These are phyloP conservation scores for Ariolimax columbianus DNA, from an alignment of 2,888 invertebrate genomes.

Conservation along the genomic window DNA sequence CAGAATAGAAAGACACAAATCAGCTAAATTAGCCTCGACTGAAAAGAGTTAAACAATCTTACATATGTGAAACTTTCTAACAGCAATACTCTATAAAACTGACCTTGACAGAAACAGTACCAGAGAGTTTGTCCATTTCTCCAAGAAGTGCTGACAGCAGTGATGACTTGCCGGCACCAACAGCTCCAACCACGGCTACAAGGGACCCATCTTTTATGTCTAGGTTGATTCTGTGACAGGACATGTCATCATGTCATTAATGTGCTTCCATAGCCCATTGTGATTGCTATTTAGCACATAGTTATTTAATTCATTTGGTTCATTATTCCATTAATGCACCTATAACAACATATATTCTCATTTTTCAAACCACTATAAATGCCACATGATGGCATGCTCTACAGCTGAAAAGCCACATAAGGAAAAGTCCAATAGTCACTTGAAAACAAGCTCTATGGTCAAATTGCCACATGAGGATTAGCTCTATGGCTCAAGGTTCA, in stretches of 20 bases:
- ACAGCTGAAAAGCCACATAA: too few relatives aligned
- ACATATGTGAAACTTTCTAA: not conserved
- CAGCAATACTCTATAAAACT: conserved; percentile 1
- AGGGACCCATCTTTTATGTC: conserved; percentile 74
- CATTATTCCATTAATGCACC: not conserved
- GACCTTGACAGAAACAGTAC: conserved; percentile 86
- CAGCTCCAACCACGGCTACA: conserved; percentile 80
- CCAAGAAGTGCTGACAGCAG: conserved; percentile 91
- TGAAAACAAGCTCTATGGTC: too few relatives aligned
- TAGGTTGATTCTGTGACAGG: conserved; percentile 60
- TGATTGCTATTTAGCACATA: not conserved
- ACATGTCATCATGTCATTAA: not conserved
- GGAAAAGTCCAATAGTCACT: too few relatives aligned
- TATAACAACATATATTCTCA: not conserved
- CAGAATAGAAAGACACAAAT: too few relatives aligned
- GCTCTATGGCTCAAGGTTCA: too few relatives aligned
- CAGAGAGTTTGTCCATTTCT: conserved; percentile 92
- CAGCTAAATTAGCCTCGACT: too few relatives aligned
- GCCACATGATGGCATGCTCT: too few relatives aligned
- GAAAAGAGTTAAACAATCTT: too few relatives aligned
- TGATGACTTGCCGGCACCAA: conserved; percentile 83
- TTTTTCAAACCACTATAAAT: not conserved
- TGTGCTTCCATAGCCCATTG: not conserved
- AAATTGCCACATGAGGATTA: too few relatives aligned
- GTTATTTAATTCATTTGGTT: not conserved